Percentiles rank a stretch among this genome's conserved stretches.
Evolutionary conservation across 2,888 invertebrate genomes (phyloP).

Genomic region (Watsonalla cultraria): DNA sequence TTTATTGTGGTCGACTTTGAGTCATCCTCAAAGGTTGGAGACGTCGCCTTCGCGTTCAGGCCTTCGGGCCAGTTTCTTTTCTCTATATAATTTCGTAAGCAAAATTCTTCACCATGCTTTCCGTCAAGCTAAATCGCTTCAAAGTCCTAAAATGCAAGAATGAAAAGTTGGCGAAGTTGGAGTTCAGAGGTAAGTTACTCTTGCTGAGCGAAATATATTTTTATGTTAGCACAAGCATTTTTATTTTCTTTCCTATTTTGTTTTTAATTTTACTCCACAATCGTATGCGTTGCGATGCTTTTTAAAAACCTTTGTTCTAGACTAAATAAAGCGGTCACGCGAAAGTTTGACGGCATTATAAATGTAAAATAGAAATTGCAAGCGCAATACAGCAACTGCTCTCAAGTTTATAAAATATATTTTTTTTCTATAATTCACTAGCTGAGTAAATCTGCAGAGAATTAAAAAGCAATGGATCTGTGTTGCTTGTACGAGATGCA

Average conservation of each 20-base stretch:
- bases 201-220: not conserved
- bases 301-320: too few relatives aligned
- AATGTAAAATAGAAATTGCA: too few relatives aligned
- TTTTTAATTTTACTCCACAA: too few relatives aligned
- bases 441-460: too few relatives aligned
- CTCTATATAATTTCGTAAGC: constrained; percentile 1
- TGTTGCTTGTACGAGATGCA: too few relatives aligned
- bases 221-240: not conserved
- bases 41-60: not conserved
- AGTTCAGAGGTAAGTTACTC: constrained; percentile 85
- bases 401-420: too few relatives aligned
- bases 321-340: not conserved
- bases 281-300: too few relatives aligned
- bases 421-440: too few relatives aligned
- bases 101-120: constrained; percentile 69
- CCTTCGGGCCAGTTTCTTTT: constrained; percentile 12
- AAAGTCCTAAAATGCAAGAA: constrained; percentile 83
- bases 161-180: constrained; percentile 82
- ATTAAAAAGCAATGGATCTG: too few relatives aligned
- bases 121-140: constrained; percentile 83
- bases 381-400: too few relatives aligned
- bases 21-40: not conserved
- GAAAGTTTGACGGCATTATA: not conserved
- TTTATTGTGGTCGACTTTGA: not conserved
- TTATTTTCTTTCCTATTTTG: not conserved